Base-by-base conservation (phyloP, 2,888 invertebrate genomes). In the Phrixothrix hirtus region DNA sequence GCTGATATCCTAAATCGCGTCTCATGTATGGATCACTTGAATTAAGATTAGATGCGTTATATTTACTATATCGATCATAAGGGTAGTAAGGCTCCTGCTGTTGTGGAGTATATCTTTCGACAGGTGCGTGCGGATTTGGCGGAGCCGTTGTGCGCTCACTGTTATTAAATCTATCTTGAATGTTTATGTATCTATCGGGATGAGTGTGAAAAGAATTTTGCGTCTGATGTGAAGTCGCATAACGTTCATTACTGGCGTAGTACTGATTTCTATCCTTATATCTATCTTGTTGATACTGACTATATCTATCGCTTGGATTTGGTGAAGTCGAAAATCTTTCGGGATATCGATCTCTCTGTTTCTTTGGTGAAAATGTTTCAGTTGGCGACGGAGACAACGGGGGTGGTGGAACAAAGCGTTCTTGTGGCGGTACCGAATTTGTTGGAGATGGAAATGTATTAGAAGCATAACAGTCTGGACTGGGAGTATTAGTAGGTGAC, bases 71-170 rank as follows among this genome's bases (percentile, higher is more conserved):
- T 7, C 69, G 60, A 42, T 70, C 69, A 60, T 71, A 71, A 59
- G 79, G 79, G 63, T 82, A 82, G 72, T 82, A 82, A 35, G 80
- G 79, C 60, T 81, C 81, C 43, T 79, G 80, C 55, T 80, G 82
- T 65, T 83, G 79, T 46, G 86, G 85, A 61, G 86, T 84, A 72
- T 87, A 87, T 63, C 87, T 81, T 76, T 87, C 86, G 60, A 86
- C 84, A 10, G 86, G 86, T 66, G 85, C 83, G 73, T 87, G 87
- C 10, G 85, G 85, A 55, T 85, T 83, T 3, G 86, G 84, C 12
- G 86, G 84, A 59, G 85, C 81, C 65, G 86, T 85, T 62, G 85
- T 78, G 45, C 79, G 79, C 38, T 70, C 63, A 11, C 53, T 55
- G 34, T 49, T 54, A 30, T 47, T 54, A 55, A 67, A 69, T 49